Evolutionary conservation across 1,140 invertebrate genomes (phyloP).

Genomic region (Monochamus saltuarius): DNA sequence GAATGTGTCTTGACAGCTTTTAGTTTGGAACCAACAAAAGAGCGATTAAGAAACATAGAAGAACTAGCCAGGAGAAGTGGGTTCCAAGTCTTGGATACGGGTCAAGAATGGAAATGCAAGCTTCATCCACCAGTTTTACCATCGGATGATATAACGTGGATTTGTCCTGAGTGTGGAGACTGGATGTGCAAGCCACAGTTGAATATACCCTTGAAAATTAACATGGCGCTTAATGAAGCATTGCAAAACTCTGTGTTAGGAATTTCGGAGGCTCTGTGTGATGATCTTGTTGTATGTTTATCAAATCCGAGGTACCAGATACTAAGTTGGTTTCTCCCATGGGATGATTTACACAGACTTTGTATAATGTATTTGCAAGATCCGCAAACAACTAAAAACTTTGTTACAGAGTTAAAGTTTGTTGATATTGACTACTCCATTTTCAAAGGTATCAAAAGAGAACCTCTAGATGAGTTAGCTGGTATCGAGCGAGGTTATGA

Average conservation of each 20-base stretch:
- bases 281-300: conserved; percentile 63
- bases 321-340: conserved; percentile 62
- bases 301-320: conserved; percentile 63
- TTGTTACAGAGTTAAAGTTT: conserved; percentile 63
- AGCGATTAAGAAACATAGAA: conserved; percentile 56
- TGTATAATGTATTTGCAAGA: conserved; percentile 64
- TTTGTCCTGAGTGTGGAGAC: conserved; percentile 43
- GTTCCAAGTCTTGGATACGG: conserved; percentile 48
- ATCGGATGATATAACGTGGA: conserved; percentile 42
- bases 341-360: conserved; percentile 58
- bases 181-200: conserved; percentile 43
- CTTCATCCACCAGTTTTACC: conserved; percentile 40
- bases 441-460: conserved; percentile 59
- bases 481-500: conserved; percentile 64
- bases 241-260: conserved; percentile 55
- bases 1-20: conserved; percentile 69
- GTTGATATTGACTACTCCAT: conserved; percentile 66
- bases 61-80: conserved; percentile 58
- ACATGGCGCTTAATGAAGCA: conserved; percentile 45
- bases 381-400: conserved; percentile 59
- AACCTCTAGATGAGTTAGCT: conserved; percentile 50
- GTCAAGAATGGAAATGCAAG: conserved; percentile 48
- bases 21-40: conserved; percentile 61
- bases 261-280: conserved; percentile 59
- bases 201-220: conserved; percentile 41